phyloP scores from a whole-genome alignment of 2,888 invertebrate species.

The Odiellus spinosus region DNA sequence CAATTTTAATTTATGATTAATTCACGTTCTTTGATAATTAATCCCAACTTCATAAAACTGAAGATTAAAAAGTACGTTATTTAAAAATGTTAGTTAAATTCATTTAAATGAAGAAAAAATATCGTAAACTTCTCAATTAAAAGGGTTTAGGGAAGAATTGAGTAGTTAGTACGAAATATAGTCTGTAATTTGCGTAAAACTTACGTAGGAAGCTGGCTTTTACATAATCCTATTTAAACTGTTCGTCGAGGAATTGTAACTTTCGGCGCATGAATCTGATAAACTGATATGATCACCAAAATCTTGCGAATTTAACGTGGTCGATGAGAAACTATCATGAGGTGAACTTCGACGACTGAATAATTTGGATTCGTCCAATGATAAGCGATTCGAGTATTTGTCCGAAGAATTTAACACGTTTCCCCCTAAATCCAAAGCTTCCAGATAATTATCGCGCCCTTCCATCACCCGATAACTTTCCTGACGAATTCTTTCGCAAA shows the following conservation, averaged over 20 bases:
- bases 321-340: slow-evolving; percentile 10
- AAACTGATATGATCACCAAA: slow-evolving; percentile 16
- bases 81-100: too few relatives aligned
- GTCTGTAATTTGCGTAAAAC: too few relatives aligned
- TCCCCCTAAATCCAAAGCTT: background rate
- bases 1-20: too few relatives aligned
- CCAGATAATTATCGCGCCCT: background rate
- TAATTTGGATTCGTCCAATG: background rate
- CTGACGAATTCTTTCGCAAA: background rate
- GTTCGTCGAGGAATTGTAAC: slow-evolving; percentile 15
- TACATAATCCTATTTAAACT: slow-evolving; percentile 7
- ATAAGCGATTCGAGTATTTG: background rate
- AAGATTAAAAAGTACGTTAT: too few relatives aligned
- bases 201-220: slow-evolving; percentile 1
- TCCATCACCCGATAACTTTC: background rate
- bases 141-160: too few relatives aligned
- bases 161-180: too few relatives aligned
- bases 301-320: slow-evolving; percentile 14
- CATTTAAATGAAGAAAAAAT: too few relatives aligned
- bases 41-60: too few relatives aligned
- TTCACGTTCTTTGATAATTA: too few relatives aligned
- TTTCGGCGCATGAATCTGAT: slow-evolving; percentile 17
- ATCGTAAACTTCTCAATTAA: too few relatives aligned
- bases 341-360: too few relatives aligned
- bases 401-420: background rate